phyloP scores from a whole-genome alignment of 2,888 invertebrate genomes.

The Cerceris rybyensis region DNA sequence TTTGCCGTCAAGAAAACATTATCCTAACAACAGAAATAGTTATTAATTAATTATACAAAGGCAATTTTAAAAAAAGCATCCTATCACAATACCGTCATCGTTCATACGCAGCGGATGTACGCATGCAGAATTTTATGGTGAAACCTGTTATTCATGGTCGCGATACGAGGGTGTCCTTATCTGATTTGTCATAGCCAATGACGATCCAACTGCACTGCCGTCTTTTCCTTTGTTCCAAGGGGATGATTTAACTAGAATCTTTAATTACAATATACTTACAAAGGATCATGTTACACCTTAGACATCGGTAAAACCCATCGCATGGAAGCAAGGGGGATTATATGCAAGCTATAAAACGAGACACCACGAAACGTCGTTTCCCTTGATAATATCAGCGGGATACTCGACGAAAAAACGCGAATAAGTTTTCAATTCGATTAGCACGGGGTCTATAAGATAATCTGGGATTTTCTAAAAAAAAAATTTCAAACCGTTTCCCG shows the following conservation, averaged over 20 bases:
- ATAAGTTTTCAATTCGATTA: conserved; percentile 23
- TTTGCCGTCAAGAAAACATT: neutral
- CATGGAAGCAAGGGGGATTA: neutral
- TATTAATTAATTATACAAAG: neutral
- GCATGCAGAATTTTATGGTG: conserved; percentile 30
- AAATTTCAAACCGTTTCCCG: neutral
- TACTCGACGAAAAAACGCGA: conserved; percentile 1
- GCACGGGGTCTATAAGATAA: conserved; percentile 16
- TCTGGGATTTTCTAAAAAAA: conserved; percentile 17
- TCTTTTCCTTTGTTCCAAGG: conserved; percentile 19
- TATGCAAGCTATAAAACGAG: neutral
- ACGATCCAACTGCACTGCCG: conserved; percentile 37
- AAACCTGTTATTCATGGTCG: conserved; percentile 22
- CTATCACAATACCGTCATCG: conserved; percentile 8
- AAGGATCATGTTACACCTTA: conserved; percentile 22
- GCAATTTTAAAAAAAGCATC: neutral
- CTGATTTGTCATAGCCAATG: conserved; percentile 29
- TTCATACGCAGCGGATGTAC: conserved; percentile 40
- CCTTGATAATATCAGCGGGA: neutral
- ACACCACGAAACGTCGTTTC: neutral
- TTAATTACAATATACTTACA: conserved; percentile 9
- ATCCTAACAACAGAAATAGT: neutral
- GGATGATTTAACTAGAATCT: conserved; percentile 13
- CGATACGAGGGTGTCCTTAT: conserved; percentile 39
- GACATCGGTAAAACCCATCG: neutral